Evolutionary conservation across 1,140 invertebrate genomes (phyloP).

Genomic region (Bactericera cockerelli): DNA sequence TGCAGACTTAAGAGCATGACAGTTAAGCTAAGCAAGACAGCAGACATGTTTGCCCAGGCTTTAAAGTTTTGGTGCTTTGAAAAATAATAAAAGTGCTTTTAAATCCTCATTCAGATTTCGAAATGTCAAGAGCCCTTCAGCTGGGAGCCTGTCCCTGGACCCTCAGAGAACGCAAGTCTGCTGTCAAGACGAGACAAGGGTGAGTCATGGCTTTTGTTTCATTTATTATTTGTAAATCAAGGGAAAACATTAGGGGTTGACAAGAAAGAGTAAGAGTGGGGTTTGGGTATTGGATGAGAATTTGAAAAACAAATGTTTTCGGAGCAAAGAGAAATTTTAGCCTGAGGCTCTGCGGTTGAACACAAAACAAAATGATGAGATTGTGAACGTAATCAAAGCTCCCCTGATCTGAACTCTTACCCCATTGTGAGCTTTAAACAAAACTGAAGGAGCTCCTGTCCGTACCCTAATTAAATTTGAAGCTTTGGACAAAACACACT

Average conservation of each 20-base stretch:
- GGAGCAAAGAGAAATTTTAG: not conserved
- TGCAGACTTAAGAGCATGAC: too few species aligned
- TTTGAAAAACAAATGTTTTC: constrained; percentile 2
- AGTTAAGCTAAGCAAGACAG: too few species aligned
- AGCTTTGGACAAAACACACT: too few species aligned
- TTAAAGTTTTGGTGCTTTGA: too few species aligned
- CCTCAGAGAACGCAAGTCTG: not conserved
- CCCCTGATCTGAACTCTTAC: too few species aligned
- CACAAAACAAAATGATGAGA: not conserved
- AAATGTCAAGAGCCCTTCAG: too few species aligned
- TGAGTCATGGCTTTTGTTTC: constrained; percentile 8
- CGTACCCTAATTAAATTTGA: too few species aligned
- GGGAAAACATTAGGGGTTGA: constrained; percentile 6
- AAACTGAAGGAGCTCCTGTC: too few species aligned
- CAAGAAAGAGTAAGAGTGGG: not conserved
- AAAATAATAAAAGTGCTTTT: too few species aligned
- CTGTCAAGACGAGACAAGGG: constrained; percentile 8
- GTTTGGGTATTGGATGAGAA: not conserved
- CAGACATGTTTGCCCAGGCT: too few species aligned
- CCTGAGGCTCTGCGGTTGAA: not conserved
- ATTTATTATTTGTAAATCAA: constrained; percentile 8
- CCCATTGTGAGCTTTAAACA: too few species aligned
- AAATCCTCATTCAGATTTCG: too few species aligned
- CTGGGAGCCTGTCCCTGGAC: not conserved
- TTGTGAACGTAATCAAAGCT: not conserved